phyloP scores from a whole-genome alignment of 2,113 vertebrate species.

The Narcine bancroftii region DNA sequence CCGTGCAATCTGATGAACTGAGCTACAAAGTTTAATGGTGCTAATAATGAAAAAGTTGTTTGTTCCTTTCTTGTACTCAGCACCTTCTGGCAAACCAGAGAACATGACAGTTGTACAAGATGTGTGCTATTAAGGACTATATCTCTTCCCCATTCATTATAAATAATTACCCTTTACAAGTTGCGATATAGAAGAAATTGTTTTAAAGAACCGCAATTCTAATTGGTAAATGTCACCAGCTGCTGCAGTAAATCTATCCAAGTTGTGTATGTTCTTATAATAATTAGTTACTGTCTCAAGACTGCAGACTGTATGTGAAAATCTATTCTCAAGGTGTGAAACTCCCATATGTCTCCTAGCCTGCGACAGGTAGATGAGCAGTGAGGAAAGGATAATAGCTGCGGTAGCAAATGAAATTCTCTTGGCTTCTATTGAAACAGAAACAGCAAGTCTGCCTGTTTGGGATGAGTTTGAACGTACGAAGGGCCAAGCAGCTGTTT shows the following conservation, averaged over 20 bases:
- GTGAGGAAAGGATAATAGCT: constrained; percentile 46
- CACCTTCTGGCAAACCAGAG: constrained; percentile 20
- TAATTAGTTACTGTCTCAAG: constrained; percentile 55
- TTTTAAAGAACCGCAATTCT: constrained; percentile 67
- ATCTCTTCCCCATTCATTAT: constrained; percentile 57
- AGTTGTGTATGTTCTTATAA: constrained; percentile 66
- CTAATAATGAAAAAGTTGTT: constrained; percentile 31
- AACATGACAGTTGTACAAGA: constrained; percentile 19
- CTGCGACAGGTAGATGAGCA: constrained; percentile 60
- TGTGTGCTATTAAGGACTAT: background rate
- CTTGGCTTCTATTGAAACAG: background rate
- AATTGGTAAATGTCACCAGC: constrained; percentile 77
- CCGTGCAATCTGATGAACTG: background rate
- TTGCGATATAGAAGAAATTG: constrained; percentile 56
- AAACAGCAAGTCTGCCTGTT: background rate
- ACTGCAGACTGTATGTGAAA: constrained; percentile 63
- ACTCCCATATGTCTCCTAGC: constrained; percentile 72
- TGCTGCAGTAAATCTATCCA: constrained; percentile 64
- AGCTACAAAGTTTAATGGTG: constrained; percentile 30
- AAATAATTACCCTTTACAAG: constrained; percentile 60
- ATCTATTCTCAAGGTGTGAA: constrained; percentile 73
- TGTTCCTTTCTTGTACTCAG: background rate
- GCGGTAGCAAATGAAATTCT: background rate
- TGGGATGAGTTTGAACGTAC: background rate
- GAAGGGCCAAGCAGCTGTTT: background rate